These are phyloP conservation scores for Nezara viridula DNA, from an alignment of 2,888 invertebrate species.

Conservation along the genomic window DNA sequence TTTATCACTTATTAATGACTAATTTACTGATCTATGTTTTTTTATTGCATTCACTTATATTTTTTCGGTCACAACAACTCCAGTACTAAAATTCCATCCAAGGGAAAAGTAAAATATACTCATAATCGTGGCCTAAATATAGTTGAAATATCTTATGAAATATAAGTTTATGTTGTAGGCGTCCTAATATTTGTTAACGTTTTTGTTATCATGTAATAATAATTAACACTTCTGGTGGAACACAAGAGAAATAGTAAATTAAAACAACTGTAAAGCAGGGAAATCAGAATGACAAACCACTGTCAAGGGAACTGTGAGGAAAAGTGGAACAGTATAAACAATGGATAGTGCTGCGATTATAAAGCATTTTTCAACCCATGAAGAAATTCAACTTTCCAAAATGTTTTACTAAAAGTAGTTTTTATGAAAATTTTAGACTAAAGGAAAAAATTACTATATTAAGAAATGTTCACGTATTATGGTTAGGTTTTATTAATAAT, in stretches of 20 bases:
- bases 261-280: neutral
- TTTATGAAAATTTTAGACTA: neutral
- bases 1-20: no score
- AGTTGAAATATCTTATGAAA: no score
- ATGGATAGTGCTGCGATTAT: conserved; percentile 5
- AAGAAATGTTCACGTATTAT: neutral
- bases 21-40: no score
- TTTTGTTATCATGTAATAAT: neutral
- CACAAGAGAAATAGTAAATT: neutral
- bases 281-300: neutral
- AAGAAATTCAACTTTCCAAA: neutral
- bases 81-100: no score
- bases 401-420: neutral
- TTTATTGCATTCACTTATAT: no score
- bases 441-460: neutral
- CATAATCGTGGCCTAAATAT: no score
- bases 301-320: neutral
- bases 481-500: neutral
- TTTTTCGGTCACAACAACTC: no score
- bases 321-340: conserved; percentile 11
- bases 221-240: neutral
- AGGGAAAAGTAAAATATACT: no score
- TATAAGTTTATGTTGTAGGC: no score
- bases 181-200: no score
- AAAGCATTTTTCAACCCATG: neutral